Evolutionary conservation across 2,113 vertebrate genomes (phyloP), one percentile per base, ranked within the genome.

Genomic region (Alectura lathami): DNA sequence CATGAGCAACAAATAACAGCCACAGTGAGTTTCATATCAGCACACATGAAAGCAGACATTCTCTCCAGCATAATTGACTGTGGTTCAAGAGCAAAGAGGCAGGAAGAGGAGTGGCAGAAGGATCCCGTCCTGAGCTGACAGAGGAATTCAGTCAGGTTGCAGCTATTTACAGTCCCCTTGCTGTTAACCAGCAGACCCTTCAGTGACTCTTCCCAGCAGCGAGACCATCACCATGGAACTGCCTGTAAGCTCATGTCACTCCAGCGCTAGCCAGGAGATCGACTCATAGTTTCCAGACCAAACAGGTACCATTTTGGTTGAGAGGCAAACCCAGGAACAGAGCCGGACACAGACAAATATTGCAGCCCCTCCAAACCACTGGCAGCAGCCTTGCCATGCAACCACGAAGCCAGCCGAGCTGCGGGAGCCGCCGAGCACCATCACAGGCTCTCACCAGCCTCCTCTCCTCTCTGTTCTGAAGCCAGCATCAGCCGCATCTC

Each of bases 401-500:
- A 93, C 47, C 68, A 36, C 13, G 47, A 83, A 63, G 32, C 24
- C 54, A 40, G 45, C 3, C 47, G 53, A 54, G 40, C 77, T 75
- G 68, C 3, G 32, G 89, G 63, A 40, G 60, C 0, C 0, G 77
- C 42, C 6, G 11, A 62, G 63, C 26, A 47, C 74, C 79, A 43
- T 76, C n/a, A n/a, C 54, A 11, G 0, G 63, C 78, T 83, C 79
- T 94, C 56, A 75, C 89, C 83, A 50, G 56, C 88, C 73, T 69
- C 66, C 36, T 59, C 51, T 86, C 38, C 22, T 50, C 89, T 87
- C 57, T 91, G 76, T 90, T 96, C 88, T 91, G 76, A 21, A 21
- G 89, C 94, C 92, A 96, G 95, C 53, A 94, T 90, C 83, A 96
- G 91, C 91, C 95, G 83, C 40, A 83, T 83, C 87, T 75, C 86